Evolutionary conservation across 2,113 vertebrate genomes (phyloP), one percentile per base, ranked within the genome.

Genomic region (Prolemur simus): DNA sequence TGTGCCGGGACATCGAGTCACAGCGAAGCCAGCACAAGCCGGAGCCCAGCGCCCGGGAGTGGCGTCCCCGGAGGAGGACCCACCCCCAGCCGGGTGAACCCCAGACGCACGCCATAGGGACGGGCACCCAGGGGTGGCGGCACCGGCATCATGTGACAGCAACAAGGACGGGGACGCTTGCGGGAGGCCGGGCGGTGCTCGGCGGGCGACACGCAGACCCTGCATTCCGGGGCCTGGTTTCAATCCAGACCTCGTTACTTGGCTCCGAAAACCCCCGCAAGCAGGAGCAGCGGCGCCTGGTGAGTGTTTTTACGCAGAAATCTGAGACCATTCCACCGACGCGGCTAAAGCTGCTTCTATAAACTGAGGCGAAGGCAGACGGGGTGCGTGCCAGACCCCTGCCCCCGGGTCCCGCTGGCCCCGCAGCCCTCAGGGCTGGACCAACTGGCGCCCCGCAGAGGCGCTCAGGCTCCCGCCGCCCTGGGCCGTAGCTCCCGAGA

Each of bases 191-290:
- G 11, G 63, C 4, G 18, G 54, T 56, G 54, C 18, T 5, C 7
- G 8, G 80, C 8, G 8, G 90, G 68, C 0, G 1, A 2, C 25
- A 27, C 52, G 42, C 0, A 1, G 68, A 9, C 18, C 23, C 39
- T 6, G 3, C 56, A 5, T 32, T 76, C 52, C n/a, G 2, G 14
- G 66, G 52, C 73, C 32, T 69, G 95, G 47, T 66, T 78, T 83
- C 49, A 73, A 87, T n/a, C 1, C 18, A 39, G 34, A 82, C 87
- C 45, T 58, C 20, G 29, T 37, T 0, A 34, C 45, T 76, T 37
- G 74, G 77, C 45, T 84, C 83, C 17, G 23, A 37, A 89, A 78
- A 21, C n/a, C 63, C 71, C 86, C 69, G 15, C 21, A 5, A 4
- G 39, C 0, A 45, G 82, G 87, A 56, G 64, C 68, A 18, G 20